Percentiles rank a stretch among this genome's conserved stretches.
These are phyloP conservation scores for Copidosoma aretas DNA, from an alignment of 2,888 invertebrate genomes.

Conservation along the genomic window DNA sequence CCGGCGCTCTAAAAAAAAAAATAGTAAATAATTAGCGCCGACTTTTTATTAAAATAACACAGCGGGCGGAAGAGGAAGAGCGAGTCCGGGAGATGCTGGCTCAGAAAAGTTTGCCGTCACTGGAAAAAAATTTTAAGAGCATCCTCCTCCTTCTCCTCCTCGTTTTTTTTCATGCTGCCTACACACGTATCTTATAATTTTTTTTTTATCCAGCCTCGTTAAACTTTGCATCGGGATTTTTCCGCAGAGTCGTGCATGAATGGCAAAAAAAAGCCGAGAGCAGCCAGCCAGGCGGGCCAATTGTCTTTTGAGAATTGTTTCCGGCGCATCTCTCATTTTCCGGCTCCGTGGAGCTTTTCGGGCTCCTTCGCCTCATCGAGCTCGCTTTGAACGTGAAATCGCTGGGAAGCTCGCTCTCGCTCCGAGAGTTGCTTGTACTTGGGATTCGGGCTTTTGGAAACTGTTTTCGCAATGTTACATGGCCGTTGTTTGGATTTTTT, in stretches of 20 bases:
- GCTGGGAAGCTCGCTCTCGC: background rate
- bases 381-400: conserved; percentile 29
- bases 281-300: conserved; percentile 40
- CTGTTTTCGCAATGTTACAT: no score
- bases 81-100: background rate
- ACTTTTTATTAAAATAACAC: conserved; percentile 16
- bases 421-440: no score
- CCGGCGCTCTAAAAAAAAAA: background rate
- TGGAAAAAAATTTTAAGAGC: no score
- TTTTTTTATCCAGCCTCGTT: conserved; percentile 18
- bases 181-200: conserved; percentile 21
- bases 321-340: conserved; percentile 38
- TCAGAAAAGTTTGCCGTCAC: background rate
- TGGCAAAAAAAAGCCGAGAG: conserved; percentile 2
- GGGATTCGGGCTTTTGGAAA: no score
- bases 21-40: conserved; percentile 28
- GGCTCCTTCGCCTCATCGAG: background rate
- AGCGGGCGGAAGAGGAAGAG: background rate
- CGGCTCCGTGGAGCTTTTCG: conserved; percentile 9
- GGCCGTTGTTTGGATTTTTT: no score
- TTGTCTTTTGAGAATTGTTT: conserved; percentile 50
- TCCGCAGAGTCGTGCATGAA: background rate
- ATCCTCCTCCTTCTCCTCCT: no score
- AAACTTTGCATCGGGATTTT: conserved; percentile 6
- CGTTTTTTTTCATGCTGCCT: no score